Percentiles rank a stretch among this genome's conserved stretches.
phyloP scores from a whole-genome alignment of 1,140 invertebrate species.

The Chymomyza costata region DNA sequence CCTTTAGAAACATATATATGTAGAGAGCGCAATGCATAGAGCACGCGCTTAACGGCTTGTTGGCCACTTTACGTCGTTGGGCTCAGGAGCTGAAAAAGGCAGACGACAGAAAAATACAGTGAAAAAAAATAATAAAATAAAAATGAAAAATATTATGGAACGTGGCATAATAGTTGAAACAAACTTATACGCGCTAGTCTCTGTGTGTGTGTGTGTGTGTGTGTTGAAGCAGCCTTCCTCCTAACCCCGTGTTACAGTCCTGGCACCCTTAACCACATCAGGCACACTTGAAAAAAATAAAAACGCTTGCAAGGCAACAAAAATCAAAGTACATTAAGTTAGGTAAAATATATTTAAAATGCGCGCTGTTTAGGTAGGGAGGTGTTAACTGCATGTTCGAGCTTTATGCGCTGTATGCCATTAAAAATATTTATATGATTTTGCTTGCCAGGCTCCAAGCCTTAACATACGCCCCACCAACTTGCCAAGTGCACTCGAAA shows the following conservation, averaged over 20 bases:
- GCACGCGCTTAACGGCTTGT: conserved; percentile 58
- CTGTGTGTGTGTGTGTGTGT: conserved; percentile 12
- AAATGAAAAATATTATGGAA: conserved; percentile 17
- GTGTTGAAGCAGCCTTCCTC: too few relatives aligned
- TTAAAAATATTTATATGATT: conserved; percentile 42
- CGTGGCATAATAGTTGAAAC: too few relatives aligned
- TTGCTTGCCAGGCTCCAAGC: too few relatives aligned
- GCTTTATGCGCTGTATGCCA: conserved; percentile 16
- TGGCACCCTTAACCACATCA: too few relatives aligned
- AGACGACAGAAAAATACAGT: conserved; percentile 25
- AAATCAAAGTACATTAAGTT: conserved; percentile 39
- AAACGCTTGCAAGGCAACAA: conserved; percentile 12
- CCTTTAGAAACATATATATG: too few relatives aligned
- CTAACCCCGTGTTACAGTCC: too few relatives aligned
- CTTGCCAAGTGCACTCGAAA: conserved; percentile 50
- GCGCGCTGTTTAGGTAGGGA: too few relatives aligned
- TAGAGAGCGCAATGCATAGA: too few relatives aligned
- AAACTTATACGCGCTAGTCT: background rate
- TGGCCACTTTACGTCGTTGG: conserved; percentile 62
- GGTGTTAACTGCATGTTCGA: too few relatives aligned
- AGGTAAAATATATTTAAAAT: conserved; percentile 34
- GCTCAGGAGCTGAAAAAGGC: conserved; percentile 26
- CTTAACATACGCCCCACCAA: conserved; percentile 56
- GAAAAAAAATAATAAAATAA: conserved; percentile 12
- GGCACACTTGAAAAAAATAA: conserved; percentile 21